Conservation (phyloP, 2,888 invertebrate species). For the Cyaniris semiargus region DNA sequence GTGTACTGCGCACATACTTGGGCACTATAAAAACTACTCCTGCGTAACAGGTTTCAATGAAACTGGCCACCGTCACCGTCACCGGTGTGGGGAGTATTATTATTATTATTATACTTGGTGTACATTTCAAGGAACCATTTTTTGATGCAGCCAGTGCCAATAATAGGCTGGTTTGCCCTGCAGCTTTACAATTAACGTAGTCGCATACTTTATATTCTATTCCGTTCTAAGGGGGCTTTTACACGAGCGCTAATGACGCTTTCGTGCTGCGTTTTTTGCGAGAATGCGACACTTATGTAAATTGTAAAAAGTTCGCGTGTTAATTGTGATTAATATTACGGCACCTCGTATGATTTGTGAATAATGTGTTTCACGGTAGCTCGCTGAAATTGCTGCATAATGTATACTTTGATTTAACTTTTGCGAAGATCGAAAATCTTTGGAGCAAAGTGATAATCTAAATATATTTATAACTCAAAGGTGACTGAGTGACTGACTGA, state of each 20-base stretch:
- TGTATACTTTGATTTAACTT: neutral
- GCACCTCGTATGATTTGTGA: conserved; percentile 42
- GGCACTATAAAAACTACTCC: too few species aligned
- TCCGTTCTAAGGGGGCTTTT: neutral
- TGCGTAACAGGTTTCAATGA: too few species aligned
- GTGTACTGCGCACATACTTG: too few species aligned
- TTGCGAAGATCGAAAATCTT: too few species aligned
- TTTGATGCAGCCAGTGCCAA: too few species aligned
- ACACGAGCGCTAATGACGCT: conserved; percentile 2
- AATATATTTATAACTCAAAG: too few species aligned
- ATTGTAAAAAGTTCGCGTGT: conserved; percentile 42
- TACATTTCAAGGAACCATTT: too few species aligned
- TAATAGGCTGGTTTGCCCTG: neutral
- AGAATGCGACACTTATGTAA: conserved; percentile 32
- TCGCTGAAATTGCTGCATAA: neutral
- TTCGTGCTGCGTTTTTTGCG: conserved; percentile 6
- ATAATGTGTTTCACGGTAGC: conserved; percentile 40
- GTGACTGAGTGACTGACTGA: too few species aligned
- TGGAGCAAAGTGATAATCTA: too few species aligned
- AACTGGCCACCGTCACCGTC: too few species aligned
- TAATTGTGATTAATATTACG: conserved; percentile 47
- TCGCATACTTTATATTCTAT: neutral
- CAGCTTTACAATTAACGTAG: neutral
- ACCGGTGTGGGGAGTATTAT: too few species aligned
- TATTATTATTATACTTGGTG: too few species aligned